phyloP scores from a whole-genome alignment of 2,797 vertebrate genomes.

The Florisuga fusca region DNA sequence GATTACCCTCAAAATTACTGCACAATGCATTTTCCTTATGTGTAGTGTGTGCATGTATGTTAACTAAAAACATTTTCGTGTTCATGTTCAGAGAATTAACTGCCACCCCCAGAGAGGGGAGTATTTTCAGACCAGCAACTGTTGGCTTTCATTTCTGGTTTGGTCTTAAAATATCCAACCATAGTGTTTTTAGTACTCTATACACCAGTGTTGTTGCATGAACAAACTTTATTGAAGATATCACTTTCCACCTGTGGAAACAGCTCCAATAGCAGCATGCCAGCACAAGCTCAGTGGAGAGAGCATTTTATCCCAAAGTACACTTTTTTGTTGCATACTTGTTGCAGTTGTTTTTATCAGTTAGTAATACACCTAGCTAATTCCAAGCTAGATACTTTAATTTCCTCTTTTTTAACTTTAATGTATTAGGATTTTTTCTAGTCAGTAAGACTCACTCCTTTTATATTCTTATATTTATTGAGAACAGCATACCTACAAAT shows the following conservation, averaged over 20 bases:
- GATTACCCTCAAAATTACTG: background rate
- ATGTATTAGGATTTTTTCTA: background rate
- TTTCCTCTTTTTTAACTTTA: background rate
- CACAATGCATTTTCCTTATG: background rate
- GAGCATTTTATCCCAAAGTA: background rate
- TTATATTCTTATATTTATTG: background rate
- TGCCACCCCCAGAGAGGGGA: background rate
- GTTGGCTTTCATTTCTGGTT: background rate
- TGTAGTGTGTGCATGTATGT: background rate
- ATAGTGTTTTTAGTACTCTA: background rate
- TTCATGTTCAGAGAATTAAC: background rate
- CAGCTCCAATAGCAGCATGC: background rate
- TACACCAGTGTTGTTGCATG: background rate
- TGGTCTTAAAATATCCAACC: background rate
- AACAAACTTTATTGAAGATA: background rate
- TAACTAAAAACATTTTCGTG: slow-evolving; percentile 3
- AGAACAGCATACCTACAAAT: background rate
- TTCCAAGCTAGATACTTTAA: background rate
- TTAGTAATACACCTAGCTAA: background rate
- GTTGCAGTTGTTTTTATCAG: background rate
- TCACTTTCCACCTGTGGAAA: background rate
- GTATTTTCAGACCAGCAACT: background rate
- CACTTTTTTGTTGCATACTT: background rate
- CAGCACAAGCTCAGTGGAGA: background rate
- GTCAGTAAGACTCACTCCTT: background rate